Evolutionary conservation across 2,797 vertebrate species (phyloP).

Genomic region (Platalea minor): DNA sequence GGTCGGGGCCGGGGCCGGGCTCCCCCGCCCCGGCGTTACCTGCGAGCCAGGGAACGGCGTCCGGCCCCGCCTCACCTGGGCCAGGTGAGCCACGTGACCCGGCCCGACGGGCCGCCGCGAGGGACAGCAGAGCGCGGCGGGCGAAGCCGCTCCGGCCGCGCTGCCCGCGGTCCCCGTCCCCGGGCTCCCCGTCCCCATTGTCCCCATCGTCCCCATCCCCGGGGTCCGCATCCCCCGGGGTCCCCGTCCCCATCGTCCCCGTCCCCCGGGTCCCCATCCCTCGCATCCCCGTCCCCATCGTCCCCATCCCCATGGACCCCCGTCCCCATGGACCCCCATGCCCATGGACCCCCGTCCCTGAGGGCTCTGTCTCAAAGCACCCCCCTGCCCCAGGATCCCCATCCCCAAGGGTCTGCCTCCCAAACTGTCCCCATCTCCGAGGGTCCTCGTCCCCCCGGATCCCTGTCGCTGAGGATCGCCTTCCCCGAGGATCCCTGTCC

Average conservation of each 20-base stretch:
- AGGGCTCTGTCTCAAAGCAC: too few relatives aligned
- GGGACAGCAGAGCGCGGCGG: slow-evolving; percentile 47
- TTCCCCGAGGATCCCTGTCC: too few relatives aligned
- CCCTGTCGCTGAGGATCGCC: too few relatives aligned
- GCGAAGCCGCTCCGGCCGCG: slow-evolving; percentile 1
- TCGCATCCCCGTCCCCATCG: too few relatives aligned
- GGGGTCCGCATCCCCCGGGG: too few relatives aligned
- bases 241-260: too few relatives aligned
- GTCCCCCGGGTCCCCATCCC: too few relatives aligned
- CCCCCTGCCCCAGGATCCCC: not conserved
- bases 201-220: too few relatives aligned
- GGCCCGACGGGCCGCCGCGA: slow-evolving; percentile 64
- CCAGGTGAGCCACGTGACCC: slow-evolving; percentile 69
- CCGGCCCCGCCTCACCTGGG: slow-evolving; percentile 71
- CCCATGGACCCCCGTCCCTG: too few relatives aligned
- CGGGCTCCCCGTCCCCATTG: too few relatives aligned
- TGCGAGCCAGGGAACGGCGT: slow-evolving; percentile 68
- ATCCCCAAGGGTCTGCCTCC: not conserved
- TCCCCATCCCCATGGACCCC: too few relatives aligned
- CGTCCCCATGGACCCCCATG: too few relatives aligned
- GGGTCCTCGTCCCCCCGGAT: not conserved
- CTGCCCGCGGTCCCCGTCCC: not conserved
- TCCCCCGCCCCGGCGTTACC: slow-evolving; percentile 61
- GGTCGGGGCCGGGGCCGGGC: not conserved
- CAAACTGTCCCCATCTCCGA: not conserved